These are phyloP conservation scores for Chionis minor DNA, from an alignment of 2,113 vertebrate genomes.

Conservation along the genomic window DNA sequence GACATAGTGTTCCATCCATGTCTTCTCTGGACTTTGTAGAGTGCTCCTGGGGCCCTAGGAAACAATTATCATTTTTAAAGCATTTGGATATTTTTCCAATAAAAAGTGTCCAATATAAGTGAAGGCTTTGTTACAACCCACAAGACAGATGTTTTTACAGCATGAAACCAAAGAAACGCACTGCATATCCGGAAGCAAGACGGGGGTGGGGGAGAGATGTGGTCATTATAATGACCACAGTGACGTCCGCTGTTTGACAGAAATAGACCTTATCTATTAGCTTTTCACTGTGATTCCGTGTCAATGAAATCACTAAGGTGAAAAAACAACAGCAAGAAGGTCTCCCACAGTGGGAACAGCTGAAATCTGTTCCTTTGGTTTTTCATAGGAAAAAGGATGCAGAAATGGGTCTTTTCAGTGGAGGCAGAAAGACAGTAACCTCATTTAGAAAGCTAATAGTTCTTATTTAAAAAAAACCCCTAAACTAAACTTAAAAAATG, in stretches of 20 bases:
- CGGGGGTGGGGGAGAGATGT: neutral
- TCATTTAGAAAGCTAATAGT: neutral
- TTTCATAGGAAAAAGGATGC: neutral
- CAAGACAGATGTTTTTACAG: neutral
- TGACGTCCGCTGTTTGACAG: neutral
- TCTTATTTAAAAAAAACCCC: neutral
- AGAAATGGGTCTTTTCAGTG: neutral
- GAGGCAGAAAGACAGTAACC: rapidly evolving
- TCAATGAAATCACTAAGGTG: neutral
- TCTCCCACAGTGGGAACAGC: neutral
- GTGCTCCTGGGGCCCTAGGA: neutral
- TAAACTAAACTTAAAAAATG: neutral
- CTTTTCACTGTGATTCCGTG: neutral
- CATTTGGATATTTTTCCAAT: neutral
- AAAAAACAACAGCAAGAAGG: neutral
- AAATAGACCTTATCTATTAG: neutral
- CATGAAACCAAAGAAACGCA: neutral
- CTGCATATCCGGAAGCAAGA: neutral
- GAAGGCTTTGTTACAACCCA: neutral
- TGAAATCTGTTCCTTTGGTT: neutral
- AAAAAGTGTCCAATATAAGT: neutral
- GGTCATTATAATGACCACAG: neutral
- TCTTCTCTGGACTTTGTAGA: neutral
- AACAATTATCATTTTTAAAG: neutral
- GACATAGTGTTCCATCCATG: neutral